Percentiles rank a stretch among this genome's conserved stretches.
Conservation (phyloP, 1,140 invertebrate genomes). For the Drosophila ananassae region DNA sequence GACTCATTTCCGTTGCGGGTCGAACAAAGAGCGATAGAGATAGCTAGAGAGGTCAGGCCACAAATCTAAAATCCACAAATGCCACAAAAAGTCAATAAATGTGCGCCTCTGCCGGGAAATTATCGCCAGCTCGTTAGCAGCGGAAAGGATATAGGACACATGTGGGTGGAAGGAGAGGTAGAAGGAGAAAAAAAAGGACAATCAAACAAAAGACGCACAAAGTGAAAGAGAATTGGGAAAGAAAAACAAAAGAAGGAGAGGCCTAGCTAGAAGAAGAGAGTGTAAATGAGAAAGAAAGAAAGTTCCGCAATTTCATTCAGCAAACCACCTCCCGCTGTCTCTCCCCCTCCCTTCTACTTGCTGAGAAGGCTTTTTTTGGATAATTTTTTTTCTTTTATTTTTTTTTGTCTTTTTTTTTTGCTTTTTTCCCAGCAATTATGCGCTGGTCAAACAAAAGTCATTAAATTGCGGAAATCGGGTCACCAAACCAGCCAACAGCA, state of each 20-base stretch:
- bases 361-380: neutral
- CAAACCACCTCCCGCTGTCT: constrained; percentile 33
- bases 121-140: constrained; percentile 74
- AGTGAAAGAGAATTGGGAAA: constrained; percentile 28
- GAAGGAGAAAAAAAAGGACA: constrained; percentile 41
- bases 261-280: constrained; percentile 12
- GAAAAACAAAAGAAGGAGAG: constrained; percentile 6
- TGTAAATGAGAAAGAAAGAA: constrained; percentile 46
- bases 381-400: constrained; percentile 4
- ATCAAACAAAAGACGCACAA: constrained; percentile 37
- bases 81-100: constrained; percentile 78
- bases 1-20: constrained; percentile 68
- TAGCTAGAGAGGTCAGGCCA: constrained; percentile 6
- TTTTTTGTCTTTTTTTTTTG: neutral
- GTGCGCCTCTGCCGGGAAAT: constrained; percentile 60
- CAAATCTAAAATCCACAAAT: constrained; percentile 63
- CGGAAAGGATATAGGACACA: neutral
- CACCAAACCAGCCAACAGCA: constrained; percentile 57
- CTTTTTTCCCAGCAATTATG: constrained; percentile 75
- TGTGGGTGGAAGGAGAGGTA: constrained; percentile 15
- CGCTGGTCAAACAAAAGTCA: constrained; percentile 78
- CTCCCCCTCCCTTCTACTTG: neutral
- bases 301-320: constrained; percentile 69
- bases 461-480: constrained; percentile 81
- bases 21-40: constrained; percentile 48